These are phyloP conservation scores for Corvus cornix DNA, from an alignment of 2,113 vertebrate genomes.

Conservation along the genomic window DNA sequence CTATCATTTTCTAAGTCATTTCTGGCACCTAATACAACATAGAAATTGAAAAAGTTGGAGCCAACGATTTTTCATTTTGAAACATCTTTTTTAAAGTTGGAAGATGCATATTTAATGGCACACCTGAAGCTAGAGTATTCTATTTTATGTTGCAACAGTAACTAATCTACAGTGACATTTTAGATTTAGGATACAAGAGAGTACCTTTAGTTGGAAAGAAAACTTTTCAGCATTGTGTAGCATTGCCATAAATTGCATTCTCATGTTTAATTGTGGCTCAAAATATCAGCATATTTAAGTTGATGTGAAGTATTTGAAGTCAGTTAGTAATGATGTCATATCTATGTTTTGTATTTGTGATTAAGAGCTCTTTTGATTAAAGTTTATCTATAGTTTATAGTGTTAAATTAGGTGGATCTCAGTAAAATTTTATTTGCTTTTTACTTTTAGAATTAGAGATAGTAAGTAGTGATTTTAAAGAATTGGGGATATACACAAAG, in stretches of 20 bases:
- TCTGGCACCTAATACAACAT: slow-evolving; percentile 10
- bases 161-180: slow-evolving; percentile 41
- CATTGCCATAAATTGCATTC: slow-evolving; percentile 3
- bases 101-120: slow-evolving; percentile 52
- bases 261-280: neutral
- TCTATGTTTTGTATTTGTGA: neutral
- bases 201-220: neutral
- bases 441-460: neutral
- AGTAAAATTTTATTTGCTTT: neutral
- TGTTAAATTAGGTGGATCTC: neutral
- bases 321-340: neutral
- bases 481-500: neutral
- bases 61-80: slow-evolving; percentile 52
- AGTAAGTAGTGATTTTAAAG: neutral
- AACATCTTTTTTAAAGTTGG: slow-evolving; percentile 39
- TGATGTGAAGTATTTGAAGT: neutral
- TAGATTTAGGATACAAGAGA: neutral
- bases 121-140: slow-evolving; percentile 30
- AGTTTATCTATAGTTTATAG: neutral
- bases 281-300: neutral
- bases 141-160: slow-evolving; percentile 27
- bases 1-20: slow-evolving; percentile 45
- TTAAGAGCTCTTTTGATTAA: neutral
- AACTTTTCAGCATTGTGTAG: neutral
- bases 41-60: slow-evolving; percentile 50